Evolutionary conservation across 1,140 invertebrate genomes (phyloP), one percentile per base, ranked within the genome.

Genomic region (Marisa cornuarietis): DNA sequence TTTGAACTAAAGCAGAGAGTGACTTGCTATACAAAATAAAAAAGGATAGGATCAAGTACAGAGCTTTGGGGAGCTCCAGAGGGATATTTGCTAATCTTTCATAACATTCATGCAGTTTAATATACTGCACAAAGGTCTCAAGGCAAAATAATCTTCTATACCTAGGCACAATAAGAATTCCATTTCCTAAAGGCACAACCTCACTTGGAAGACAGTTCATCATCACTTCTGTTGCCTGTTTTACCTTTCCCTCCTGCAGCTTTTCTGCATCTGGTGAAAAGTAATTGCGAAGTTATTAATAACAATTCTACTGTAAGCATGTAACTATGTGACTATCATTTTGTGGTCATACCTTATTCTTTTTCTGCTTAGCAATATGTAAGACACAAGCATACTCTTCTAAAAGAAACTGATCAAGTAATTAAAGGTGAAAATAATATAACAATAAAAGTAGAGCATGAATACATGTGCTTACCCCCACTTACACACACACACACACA

Each of bases 111-210:
- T 73, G 79, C 26, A 83, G 72, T 54, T 79, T 22, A 22, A 77
- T 79, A 13, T 52, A 65, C 16, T 69, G 76, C 61, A 76, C 76
- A 51, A 76, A 78, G 54, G 42, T 62, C 65, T 54, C 49, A 69
- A 81, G 31, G 31, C 31, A 42, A 42, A 42, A 42, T 42, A 42
- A 42, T 42, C n/a, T 65, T 65, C 26, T 24, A 63, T 80, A 82
- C 83, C 76, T 82, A 49, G 81, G 72, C 13, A 82, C 75, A 61
- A 84, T 79, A 31, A 74, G 71, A 14, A 84, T n/a, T 4, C 83
- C 83, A 66, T 74, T 76, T n/a, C 49, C 54, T n/a, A 81, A 22
- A 42, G 83, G 79, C 58, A 80, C 69, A 11, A 84, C 22, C 42
- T 73, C 51, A 76, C 78, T 71, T 7, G 76, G 31, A 16, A 79